Evolutionary conservation across 1,140 invertebrate species (phyloP), one percentile per base, ranked within the genome.

Genomic region (Vanessa atalanta): DNA sequence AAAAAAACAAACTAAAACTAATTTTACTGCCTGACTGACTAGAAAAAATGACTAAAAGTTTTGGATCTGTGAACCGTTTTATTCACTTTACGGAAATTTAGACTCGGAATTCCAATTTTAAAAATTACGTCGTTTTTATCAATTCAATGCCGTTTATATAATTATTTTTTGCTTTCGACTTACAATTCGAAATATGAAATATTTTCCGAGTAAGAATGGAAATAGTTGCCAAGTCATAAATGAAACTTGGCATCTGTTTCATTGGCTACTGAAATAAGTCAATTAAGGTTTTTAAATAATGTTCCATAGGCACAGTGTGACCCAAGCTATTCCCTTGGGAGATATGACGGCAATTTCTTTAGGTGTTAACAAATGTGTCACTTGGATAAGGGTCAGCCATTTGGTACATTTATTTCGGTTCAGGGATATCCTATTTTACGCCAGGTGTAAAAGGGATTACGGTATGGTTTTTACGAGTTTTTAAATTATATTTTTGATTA

Each of bases 351-450:
- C 67, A 70, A 78, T 78, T 31, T 31, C 73, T 43, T 76, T 76
- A 73, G 70, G 74, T 71, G 74, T 55, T 75, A 79, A 79, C 72
- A 76, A 73, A 76, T 76, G 78, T 73, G 70, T 79, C 75, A 79
- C 67, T 47, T 57, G 50, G 74, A 75, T 75, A 61, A 75, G 69
- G 74, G 74, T 75, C 69, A 64, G 55, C 64, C 47, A 55, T 70
- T 75, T 47, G 68, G 55, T 61, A 60, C 26, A 61, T 70, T 70
- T 37, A 63, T 70, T 70, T 26, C 48, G 26, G 47, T 53, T 47
- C 15, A 15, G 61, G 48, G 53, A 60, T 43, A 43, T 9, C 37
- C 37, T 65, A 26, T 65, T 13, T 26, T n/a, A 37, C 63, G 26
- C 48, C 70, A 71, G 70, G 70, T 71, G 70, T 48, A 16, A 65